Evolutionary conservation across 2,113 vertebrate species (phyloP).

Genomic region (Papio anubis): DNA sequence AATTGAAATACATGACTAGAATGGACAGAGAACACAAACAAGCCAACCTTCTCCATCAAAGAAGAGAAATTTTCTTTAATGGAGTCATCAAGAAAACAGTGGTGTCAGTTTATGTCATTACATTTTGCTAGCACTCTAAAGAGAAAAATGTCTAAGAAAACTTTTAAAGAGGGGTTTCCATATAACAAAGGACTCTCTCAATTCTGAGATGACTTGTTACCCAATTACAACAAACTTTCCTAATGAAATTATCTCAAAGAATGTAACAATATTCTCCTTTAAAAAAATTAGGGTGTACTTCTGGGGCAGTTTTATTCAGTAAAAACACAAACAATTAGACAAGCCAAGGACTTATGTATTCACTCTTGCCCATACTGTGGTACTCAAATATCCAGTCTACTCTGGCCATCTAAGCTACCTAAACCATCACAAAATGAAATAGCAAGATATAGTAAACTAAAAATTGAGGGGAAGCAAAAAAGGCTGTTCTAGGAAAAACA

Average conservation of each 20-base stretch:
- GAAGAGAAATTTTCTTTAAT: not conserved
- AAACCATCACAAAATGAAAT: not conserved
- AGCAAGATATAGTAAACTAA: not conserved
- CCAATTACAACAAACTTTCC: not conserved
- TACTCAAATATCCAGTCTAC: not conserved
- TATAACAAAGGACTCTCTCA: slow-evolving; percentile 24
- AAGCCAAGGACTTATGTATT: not conserved
- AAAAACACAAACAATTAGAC: not conserved
- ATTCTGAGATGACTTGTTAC: not conserved
- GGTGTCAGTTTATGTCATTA: not conserved
- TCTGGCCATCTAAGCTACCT: not conserved
- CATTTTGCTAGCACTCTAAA: not conserved
- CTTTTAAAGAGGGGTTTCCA: not conserved
- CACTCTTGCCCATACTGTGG: not conserved
- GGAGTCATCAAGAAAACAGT: not conserved
- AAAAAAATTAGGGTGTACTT: not conserved
- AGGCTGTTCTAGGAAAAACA: not conserved
- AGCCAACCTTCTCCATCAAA: not conserved
- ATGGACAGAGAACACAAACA: not conserved
- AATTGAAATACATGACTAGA: not conserved
- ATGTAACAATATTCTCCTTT: not conserved
- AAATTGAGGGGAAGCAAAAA: not conserved
- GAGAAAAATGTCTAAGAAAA: slow-evolving; percentile 16
- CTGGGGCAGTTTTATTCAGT: not conserved
- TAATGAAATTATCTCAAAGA: not conserved